phyloP scores from a whole-genome alignment of 1,140 invertebrate genomes.

The Littorina saxatilis region DNA sequence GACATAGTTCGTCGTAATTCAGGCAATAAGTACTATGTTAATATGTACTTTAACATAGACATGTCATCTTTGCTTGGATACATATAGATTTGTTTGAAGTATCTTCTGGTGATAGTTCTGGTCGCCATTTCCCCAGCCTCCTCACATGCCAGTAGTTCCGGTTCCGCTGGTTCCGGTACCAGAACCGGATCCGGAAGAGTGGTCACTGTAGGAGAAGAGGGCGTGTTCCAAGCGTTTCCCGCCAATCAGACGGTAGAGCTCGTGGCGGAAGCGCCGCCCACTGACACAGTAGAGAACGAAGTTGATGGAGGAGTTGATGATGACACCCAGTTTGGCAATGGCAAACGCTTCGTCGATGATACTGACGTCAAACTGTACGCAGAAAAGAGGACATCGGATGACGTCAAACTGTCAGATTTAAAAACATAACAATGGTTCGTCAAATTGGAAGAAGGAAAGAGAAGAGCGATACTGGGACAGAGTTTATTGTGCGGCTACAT shows the following conservation, averaged over 20 bases:
- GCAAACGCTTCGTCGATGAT: slow-evolving; percentile 60
- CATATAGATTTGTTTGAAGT: too few relatives aligned
- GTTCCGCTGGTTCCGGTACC: not conserved
- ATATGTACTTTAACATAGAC: too few relatives aligned
- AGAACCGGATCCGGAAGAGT: not conserved
- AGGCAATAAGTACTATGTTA: too few relatives aligned
- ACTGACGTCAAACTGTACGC: slow-evolving; percentile 46
- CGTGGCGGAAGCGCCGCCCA: slow-evolving; percentile 64
- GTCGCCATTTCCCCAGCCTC: not conserved
- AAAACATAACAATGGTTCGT: too few relatives aligned
- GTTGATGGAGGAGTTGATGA: slow-evolving; percentile 71
- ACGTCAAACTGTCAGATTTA: too few relatives aligned
- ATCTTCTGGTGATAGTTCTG: too few relatives aligned
- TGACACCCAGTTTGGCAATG: slow-evolving; percentile 60
- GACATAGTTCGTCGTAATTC: too few relatives aligned
- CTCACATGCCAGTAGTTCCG: slow-evolving; percentile 29
- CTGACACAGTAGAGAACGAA: slow-evolving; percentile 71
- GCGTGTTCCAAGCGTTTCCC: not conserved
- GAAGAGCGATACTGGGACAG: too few relatives aligned
- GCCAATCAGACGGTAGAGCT: slow-evolving; percentile 68
- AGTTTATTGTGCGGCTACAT: too few relatives aligned
- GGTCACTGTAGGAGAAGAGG: not conserved
- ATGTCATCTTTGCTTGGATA: too few relatives aligned
- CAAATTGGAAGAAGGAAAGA: too few relatives aligned
- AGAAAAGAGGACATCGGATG: too few relatives aligned